Evolutionary conservation across 2,888 invertebrate species (phyloP).

Genomic region (Melolontha melolontha): DNA sequence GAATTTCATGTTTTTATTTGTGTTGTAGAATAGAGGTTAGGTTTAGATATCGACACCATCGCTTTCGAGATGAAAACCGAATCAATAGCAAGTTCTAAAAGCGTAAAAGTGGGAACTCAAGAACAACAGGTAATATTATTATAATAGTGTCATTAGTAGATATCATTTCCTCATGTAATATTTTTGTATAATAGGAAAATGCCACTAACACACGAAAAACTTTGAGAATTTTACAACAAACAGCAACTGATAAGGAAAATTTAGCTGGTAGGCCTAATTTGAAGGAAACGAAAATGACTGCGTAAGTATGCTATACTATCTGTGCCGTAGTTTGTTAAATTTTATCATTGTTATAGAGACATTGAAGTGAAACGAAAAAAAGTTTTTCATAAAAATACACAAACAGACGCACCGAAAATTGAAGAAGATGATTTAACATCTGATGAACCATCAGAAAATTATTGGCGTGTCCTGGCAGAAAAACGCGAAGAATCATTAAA

Average conservation of each 20-base stretch:
- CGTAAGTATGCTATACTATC: constrained; percentile 38
- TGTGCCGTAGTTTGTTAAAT: background rate
- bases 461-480: constrained; percentile 83
- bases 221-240: constrained; percentile 79
- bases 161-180: background rate
- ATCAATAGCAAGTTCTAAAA: constrained; percentile 30
- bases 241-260: constrained; percentile 81
- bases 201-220: constrained; percentile 74
- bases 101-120: constrained; percentile 55
- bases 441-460: constrained; percentile 76
- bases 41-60: background rate
- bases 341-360: constrained; percentile 33
- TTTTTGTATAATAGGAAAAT: constrained; percentile 66
- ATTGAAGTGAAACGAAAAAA: constrained; percentile 67
- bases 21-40: constrained; percentile 6
- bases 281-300: constrained; percentile 56
- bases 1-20: no score
- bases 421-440: constrained; percentile 78
- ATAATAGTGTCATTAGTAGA: constrained; percentile 3
- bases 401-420: constrained; percentile 71
- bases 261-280: constrained; percentile 72
- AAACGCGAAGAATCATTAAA: constrained; percentile 78
- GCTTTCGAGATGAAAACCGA: constrained; percentile 58
- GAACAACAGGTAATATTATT: constrained; percentile 60
- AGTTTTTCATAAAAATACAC: constrained; percentile 71